Evolutionary conservation across 2,797 vertebrate species (phyloP).

Genomic region (Falco novaeseelandiae): DNA sequence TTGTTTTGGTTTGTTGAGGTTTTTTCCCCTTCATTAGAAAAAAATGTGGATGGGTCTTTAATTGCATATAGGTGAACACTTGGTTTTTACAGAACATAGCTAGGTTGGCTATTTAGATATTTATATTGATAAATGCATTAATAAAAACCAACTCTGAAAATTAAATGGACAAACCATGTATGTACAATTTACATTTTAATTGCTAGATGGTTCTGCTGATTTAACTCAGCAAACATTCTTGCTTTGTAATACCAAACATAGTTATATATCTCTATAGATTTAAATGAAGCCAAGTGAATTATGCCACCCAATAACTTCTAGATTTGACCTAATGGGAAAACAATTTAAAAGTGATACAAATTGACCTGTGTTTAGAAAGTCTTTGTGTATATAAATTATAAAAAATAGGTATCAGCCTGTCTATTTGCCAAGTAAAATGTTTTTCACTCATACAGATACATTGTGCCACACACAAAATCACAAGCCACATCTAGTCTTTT

Average conservation of each 20-base stretch:
- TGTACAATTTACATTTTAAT: not conserved
- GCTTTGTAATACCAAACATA: not conserved
- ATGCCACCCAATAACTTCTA: not conserved
- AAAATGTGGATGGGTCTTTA: not conserved
- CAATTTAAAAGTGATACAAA: not conserved
- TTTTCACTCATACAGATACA: not conserved
- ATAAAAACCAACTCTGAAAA: not conserved
- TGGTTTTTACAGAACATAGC: not conserved
- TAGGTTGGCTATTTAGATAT: not conserved
- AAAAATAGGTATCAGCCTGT: not conserved
- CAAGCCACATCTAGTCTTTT: not conserved
- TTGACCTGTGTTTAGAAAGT: not conserved
- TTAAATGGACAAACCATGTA: not conserved
- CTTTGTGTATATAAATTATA: not conserved
- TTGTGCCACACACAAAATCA: not conserved
- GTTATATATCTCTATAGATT: not conserved
- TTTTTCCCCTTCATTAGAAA: not conserved
- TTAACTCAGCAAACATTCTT: not conserved
- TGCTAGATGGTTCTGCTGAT: not conserved
- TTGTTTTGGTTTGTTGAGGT: accelerated
- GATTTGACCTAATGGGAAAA: not conserved
- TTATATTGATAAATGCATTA: not conserved
- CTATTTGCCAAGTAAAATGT: not conserved
- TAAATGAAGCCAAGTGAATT: not conserved
- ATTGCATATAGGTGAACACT: not conserved